Evolutionary conservation across 2,113 vertebrate species (phyloP).

Genomic region (Phyllostomus hastatus): DNA sequence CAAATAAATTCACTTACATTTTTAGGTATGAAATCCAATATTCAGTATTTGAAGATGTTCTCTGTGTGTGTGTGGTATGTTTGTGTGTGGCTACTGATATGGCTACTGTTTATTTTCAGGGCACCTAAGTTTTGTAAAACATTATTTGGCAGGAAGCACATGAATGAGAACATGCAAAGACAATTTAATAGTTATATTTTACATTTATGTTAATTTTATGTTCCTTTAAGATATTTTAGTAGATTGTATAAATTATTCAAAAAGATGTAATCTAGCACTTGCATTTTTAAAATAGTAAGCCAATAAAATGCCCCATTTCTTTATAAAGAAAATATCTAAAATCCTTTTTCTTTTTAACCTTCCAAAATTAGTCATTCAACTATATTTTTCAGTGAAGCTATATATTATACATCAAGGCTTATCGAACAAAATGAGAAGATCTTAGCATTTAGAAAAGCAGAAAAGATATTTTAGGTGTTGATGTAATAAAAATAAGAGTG

Average conservation of each 20-base stretch:
- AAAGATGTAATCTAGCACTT: neutral
- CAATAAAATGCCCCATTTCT: neutral
- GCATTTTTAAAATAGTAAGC: neutral
- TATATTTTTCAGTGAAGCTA: neutral
- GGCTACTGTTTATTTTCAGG: neutral
- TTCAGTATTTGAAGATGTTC: neutral
- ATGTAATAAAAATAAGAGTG: neutral
- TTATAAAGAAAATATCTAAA: neutral
- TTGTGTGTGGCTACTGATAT: no score
- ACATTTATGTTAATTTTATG: neutral
- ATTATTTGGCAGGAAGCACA: neutral
- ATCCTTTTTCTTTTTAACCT: neutral
- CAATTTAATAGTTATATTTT: neutral
- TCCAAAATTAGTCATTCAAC: neutral
- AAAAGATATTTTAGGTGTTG: neutral
- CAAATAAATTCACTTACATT: neutral
- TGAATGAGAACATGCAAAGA: neutral
- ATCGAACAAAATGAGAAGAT: neutral
- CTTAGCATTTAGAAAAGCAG: neutral
- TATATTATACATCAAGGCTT: neutral
- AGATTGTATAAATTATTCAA: neutral
- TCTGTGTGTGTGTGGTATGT: no score
- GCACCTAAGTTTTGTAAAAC: neutral
- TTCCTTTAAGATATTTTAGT: neutral
- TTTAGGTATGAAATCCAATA: neutral